Evolutionary conservation across 2,797 vertebrate species (phyloP), one percentile per base, ranked within the genome.

Genomic region (Coendou prehensilis): DNA sequence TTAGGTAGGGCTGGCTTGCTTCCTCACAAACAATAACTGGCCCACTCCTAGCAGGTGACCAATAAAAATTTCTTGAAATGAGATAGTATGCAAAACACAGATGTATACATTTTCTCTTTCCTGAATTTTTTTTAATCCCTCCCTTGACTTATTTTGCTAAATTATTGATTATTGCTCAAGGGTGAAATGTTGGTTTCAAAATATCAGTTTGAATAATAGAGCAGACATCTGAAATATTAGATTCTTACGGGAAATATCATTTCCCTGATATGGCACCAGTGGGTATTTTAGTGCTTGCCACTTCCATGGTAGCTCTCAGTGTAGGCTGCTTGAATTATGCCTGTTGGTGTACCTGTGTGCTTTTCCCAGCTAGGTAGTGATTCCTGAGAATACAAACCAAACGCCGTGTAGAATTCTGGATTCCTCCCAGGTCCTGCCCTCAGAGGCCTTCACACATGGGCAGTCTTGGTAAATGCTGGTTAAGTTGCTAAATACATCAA

Each of bases 131-230:
- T 63, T 47, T 94, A 5, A 14, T 23, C 37, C 14, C 41, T 69
- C 45, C 80, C 54, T 80, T 87, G 28, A 78, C 56, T 80, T 79
- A 8, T 64, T 56, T 93, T 73, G 63, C 79, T 81, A 69, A 87
- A 88, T 85, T 26, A 84, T 80, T 91, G 78, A 81, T 89, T 90
- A 23, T 15, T 90, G 50, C 52, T 84, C 14, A 2, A 50, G 45
- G 71, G 57, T 61, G 15, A 93, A 80, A 57, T 23, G 15, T 14
- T 52, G 33, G 11, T 91, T 56, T 94, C 59, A 45, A 78, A 81
- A 91, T 93, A 61, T 64, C 41, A 84, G 64, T 81, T 78, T 56
- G 73, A 93, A 59, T 96, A 75, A 76, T n/a, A 47, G 50, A 90
- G 5, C 7, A 79, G 54, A 59, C 22, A 47, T 73, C 76, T n/a